phyloP scores from a whole-genome alignment of 1,140 invertebrate species.

The Mercenaria mercenaria region DNA sequence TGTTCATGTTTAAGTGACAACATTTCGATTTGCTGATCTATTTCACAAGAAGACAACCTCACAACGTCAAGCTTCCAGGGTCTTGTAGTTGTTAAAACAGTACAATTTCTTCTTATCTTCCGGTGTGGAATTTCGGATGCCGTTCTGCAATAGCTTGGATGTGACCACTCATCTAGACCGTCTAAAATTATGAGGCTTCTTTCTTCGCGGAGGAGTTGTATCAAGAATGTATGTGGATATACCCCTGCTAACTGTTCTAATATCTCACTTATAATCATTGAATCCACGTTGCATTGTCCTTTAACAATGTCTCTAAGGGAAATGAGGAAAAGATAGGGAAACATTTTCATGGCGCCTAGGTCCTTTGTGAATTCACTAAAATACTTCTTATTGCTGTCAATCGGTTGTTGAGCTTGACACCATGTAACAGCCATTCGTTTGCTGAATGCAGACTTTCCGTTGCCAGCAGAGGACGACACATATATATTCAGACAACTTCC shows the following conservation, averaged over 20 bases:
- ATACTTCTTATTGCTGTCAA: background rate
- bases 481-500: background rate
- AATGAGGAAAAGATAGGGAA: background rate
- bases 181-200: background rate
- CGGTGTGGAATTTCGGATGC: background rate
- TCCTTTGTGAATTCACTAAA: background rate
- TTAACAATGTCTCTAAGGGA: background rate
- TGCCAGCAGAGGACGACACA: background rate
- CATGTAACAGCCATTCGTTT: background rate
- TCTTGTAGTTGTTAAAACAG: background rate
- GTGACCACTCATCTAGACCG: background rate
- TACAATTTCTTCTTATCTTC: background rate
- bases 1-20: background rate
- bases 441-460: background rate
- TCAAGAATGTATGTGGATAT: background rate
- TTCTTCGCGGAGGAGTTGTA: background rate
- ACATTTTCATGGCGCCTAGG: background rate
- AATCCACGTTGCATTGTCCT: background rate
- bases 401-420: too few relatives aligned
- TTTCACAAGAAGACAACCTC: background rate
- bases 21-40: background rate
- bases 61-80: background rate
- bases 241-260: background rate
- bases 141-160: background rate
- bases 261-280: background rate